Evolutionary conservation across 1,140 invertebrate genomes (phyloP), one percentile per base, ranked within the genome.

Genomic region (Dreissena polymorpha): DNA sequence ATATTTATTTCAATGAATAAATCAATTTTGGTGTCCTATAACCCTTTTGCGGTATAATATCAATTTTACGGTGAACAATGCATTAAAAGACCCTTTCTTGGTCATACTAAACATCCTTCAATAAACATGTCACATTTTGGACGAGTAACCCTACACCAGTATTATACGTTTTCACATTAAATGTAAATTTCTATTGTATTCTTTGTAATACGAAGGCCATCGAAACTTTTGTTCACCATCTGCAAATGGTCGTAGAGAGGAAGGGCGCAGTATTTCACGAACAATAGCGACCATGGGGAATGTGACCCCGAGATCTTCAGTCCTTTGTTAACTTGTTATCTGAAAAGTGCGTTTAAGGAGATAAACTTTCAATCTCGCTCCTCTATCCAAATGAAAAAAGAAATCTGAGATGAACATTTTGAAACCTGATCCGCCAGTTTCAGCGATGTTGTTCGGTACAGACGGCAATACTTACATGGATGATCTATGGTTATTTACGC

Each of bases 121-220:
- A 81, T 72, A 73, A 81, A 81, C 69, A 68, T 81, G 78, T 81
- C 78, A 81, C 60, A 73, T 65, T 73, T 39, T 25, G 57, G 68
- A 25, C 65, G 21, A 72, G 69, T 72, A 72, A 73, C 70, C 70
- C 29, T 65, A 81, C 53, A 81, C 53, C 5, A 18, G 69, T 16
- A 81, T 81, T 81, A 81, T 81, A 72, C 39, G 49, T 71, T 81
- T 65, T 50, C 78, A 81, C 78, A 81, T 81, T 81, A 81, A 81
- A 81, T 81, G 78, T 81, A 81, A 81, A 81, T 81, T 73, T 81
- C 78, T 67, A 57, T 81, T 81, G 78, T 81, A 25, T n/a, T 70
- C 65, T 64, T 81, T 81, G 72, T 81, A 70, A 72, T 39, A 13
- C 39, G 71, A 71, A 18, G 39, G 25, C 70, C 78, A 81, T 81